These are phyloP conservation scores for Suricata suricatta DNA, from an alignment of 2,113 vertebrate species.

Conservation along the genomic window DNA sequence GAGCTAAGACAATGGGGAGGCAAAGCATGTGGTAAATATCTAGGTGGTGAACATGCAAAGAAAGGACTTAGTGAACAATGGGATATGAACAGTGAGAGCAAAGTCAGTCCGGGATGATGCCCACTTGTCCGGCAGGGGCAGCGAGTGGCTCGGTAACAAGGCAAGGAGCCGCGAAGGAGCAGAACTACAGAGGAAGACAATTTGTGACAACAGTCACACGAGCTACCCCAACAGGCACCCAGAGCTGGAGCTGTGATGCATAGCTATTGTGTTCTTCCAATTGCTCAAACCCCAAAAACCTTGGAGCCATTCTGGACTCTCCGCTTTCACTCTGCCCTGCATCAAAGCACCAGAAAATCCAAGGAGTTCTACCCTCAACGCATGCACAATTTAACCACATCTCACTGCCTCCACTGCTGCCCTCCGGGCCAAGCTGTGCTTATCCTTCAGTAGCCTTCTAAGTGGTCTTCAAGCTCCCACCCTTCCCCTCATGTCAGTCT, in stretches of 20 bases:
- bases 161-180: background rate
- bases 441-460: background rate
- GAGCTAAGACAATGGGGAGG: background rate
- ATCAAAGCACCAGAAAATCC: background rate
- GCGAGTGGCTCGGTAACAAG: background rate
- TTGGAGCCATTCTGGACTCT: background rate
- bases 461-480: background rate
- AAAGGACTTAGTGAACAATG: background rate
- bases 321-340: background rate
- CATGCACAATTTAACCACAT: background rate
- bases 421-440: background rate
- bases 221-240: background rate
- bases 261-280: background rate
- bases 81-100: background rate
- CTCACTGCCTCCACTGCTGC: background rate
- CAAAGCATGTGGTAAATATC: background rate
- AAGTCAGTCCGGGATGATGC: background rate
- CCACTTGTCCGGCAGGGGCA: background rate
- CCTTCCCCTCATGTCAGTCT: background rate
- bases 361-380: background rate
- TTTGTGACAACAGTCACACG: background rate
- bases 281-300: slow-evolving; percentile 16
- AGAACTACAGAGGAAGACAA: background rate
- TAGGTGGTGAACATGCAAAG: background rate
- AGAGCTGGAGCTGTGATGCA: background rate